Base-by-base conservation (phyloP, 1,140 invertebrate genomes). In the Megalopta genalis region DNA sequence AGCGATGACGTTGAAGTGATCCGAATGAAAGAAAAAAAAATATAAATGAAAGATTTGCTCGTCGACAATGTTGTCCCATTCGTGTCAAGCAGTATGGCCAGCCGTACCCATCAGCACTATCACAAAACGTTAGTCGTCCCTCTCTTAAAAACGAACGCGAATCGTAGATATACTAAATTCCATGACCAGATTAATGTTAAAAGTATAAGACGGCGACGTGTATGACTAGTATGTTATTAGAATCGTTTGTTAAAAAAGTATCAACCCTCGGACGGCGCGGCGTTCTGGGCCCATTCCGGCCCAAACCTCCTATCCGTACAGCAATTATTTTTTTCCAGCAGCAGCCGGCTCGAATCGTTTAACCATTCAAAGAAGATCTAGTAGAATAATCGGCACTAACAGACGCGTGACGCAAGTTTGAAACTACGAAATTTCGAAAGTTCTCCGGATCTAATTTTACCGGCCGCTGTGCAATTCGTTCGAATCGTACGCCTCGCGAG, bases 181-280 rank as follows among this genome's bases (percentile, higher is more conserved):
- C 32, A 82, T 71, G 65, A 82, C 69, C 62, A 75, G 70, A 81
- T 85, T 81, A 67, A 77, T 65, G 57, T 84, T 82, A 85, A 46
- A 73, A 77, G 21, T 32, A 60, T 79, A 52, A 70, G 23, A 46
- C 71, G 69, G 70, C 67, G 65, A 85, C 49, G 49, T 82, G 52
- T 60, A 77, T 85, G 84, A 85, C 83, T 85, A 85, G 84, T 85
- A 74, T 71, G 77, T 69, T 67, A 70, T 83, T 81, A 85, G 37
- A 68, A 79, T 85, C 64, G 39, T 23, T 67, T 46, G 57, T 76
- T 84, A 85, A 37, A 85, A 85, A 84, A 84, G 73, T 85, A 72
- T 23, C 57, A 52, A 84, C 42, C 42, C 42, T 46, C 42, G 42
- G 42, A 46, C 42, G 42, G 42, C 12, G 42, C 42, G 42, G 42